Conservation (phyloP, 2,797 vertebrate genomes). For the Periparus ater region DNA sequence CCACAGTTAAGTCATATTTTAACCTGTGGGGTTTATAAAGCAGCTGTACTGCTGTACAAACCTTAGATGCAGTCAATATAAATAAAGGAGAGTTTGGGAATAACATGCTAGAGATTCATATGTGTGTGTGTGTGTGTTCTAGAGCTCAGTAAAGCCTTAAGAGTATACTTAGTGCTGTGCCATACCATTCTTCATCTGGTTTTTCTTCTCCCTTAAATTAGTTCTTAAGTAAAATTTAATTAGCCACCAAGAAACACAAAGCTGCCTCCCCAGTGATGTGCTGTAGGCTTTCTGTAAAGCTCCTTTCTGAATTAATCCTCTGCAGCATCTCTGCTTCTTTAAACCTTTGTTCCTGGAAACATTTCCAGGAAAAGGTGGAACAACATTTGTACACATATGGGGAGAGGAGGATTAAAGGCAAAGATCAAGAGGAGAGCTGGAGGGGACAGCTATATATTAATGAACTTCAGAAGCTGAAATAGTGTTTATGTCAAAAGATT, state of each 20-base stretch:
- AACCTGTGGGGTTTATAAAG: background rate
- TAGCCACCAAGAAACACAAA: background rate
- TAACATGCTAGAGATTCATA: background rate
- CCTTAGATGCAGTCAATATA: background rate
- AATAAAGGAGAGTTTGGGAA: background rate
- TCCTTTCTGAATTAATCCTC: background rate
- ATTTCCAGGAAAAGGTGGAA: background rate
- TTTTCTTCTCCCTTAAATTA: background rate
- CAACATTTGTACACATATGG: background rate
- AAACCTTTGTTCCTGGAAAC: background rate
- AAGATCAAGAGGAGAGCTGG: background rate
- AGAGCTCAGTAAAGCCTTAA: background rate
- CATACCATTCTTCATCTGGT: background rate
- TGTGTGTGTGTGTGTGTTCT: background rate
- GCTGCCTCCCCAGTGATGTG: background rate
- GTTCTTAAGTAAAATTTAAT: background rate
- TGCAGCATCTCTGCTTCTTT: background rate
- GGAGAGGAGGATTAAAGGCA: background rate
- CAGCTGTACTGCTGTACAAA: background rate
- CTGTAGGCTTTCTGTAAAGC: background rate
- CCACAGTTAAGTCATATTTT: background rate
- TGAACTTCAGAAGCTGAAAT: background rate
- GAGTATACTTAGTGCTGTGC: background rate
- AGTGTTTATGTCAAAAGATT: background rate
- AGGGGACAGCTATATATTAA: background rate